Conservation (phyloP, 35 echinoderm and acorn worm genomes). For the Anneissia japonica region DNA sequence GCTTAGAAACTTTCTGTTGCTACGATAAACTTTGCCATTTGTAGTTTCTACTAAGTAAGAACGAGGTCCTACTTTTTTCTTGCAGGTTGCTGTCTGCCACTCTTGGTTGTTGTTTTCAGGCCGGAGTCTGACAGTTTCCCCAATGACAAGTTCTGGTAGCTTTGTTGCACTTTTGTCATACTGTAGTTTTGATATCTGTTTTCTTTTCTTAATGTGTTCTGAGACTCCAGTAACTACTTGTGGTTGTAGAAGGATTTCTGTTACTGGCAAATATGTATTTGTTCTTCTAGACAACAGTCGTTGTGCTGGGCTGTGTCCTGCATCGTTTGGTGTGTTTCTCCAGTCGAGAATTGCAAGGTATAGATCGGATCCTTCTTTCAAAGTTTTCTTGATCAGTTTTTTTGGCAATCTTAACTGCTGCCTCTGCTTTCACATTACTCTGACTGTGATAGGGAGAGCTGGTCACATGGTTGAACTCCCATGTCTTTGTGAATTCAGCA, state of each 20-base stretch:
- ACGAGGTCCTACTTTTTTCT: conserved; percentile 2
- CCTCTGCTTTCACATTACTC: conserved; percentile 15
- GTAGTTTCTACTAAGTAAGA: conserved; percentile 30
- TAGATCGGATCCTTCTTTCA: conserved; percentile 38
- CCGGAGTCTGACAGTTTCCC: conserved; percentile 45
- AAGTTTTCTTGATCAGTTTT: conserved; percentile 52
- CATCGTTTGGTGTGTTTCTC: conserved; percentile 51
- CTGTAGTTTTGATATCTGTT: conserved; percentile 56
- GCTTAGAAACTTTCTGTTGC: conserved; percentile 38
- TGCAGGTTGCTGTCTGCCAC: conserved; percentile 19
- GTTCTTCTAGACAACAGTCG: conserved; percentile 61
- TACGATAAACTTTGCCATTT: conserved; percentile 25
- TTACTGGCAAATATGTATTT: conserved; percentile 29
- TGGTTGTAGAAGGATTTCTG: conserved; percentile 54
- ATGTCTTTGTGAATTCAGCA: background rate
- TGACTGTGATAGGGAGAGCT: conserved; percentile 21
- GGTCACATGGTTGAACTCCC: conserved; percentile 6
- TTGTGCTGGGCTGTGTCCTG: conserved; percentile 50
- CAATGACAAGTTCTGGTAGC: conserved; percentile 59
- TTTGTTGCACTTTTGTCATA: conserved; percentile 60
- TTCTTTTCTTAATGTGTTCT: conserved; percentile 50
- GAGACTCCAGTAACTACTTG: conserved; percentile 38
- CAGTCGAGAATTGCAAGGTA: conserved; percentile 57
- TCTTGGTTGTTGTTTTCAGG: conserved; percentile 16
- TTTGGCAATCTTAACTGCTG: conserved; percentile 54